phyloP scores from a whole-genome alignment of 2,113 vertebrate species.

The Morone saxatilis region DNA sequence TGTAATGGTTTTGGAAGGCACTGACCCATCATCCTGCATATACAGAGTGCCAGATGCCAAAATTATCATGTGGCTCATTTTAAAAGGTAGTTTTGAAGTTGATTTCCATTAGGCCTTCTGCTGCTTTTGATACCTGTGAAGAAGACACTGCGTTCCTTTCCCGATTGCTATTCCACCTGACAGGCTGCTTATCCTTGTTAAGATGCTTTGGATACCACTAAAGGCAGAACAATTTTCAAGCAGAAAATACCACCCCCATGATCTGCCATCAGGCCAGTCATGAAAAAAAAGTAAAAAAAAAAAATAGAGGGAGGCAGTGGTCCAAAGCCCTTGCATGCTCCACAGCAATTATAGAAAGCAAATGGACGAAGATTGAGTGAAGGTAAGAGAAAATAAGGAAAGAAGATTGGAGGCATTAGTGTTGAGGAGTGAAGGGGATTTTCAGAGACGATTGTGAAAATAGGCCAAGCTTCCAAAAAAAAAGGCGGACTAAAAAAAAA shows the following conservation, averaged over 20 bases:
- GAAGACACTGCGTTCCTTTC: not conserved
- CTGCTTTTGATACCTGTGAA: not conserved
- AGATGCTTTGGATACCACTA: not conserved
- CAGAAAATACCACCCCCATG: not conserved
- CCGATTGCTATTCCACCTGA: constrained; percentile 3
- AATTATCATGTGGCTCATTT: too few relatives aligned
- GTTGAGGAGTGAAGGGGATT: constrained; percentile 20
- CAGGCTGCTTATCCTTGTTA: not conserved
- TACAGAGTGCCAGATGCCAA: too few relatives aligned
- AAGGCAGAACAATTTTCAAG: not conserved
- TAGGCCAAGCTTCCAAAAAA: constrained; percentile 41
- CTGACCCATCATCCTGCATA: too few relatives aligned
- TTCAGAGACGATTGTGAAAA: constrained; percentile 23
- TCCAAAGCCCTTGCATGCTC: not conserved
- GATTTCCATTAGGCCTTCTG: too few relatives aligned
- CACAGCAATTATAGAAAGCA: not conserved
- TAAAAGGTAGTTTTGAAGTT: too few relatives aligned
- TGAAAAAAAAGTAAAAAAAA: not conserved
- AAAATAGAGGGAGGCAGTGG: not conserved
- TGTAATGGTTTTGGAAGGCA: too few relatives aligned
- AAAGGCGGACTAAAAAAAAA: constrained; percentile 1
- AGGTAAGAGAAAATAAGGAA: constrained; percentile 31
- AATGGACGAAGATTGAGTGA: not conserved
- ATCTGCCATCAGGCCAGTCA: constrained; percentile 2
- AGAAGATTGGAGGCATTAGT: constrained; percentile 34